These are phyloP conservation scores for Syngnathus rostellatus DNA, from an alignment of 2,797 vertebrate species.

Conservation along the genomic window DNA sequence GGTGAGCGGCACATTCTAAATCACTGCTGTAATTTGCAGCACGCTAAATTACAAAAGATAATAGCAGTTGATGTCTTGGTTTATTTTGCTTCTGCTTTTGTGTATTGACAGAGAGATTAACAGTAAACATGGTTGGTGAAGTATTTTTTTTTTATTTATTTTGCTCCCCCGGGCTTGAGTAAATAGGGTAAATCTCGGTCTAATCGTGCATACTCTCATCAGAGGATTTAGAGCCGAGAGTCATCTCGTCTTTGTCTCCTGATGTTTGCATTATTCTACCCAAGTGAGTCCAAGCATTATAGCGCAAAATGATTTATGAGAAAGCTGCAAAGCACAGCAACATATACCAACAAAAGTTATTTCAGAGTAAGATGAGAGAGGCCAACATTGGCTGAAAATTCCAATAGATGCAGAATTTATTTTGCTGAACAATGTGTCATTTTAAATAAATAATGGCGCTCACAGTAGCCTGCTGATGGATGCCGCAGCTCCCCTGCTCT, in stretches of 20 bases:
- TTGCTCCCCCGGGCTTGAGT: slow-evolving; percentile 39
- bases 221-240: slow-evolving; percentile 11
- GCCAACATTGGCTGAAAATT: neutral
- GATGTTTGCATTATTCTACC: slow-evolving; percentile 11
- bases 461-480: slow-evolving; percentile 3
- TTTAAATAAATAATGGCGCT: neutral
- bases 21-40: neutral
- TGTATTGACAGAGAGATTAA: slow-evolving; percentile 45
- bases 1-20: neutral
- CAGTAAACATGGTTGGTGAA: slow-evolving; percentile 49
- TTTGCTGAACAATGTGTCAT: slow-evolving; percentile 3
- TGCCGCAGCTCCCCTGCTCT: neutral
- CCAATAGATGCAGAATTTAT: neutral
- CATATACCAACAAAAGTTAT: neutral
- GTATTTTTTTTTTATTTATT: slow-evolving; percentile 12
- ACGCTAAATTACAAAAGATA: slow-evolving; percentile 26
- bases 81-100: slow-evolving; percentile 32
- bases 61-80: slow-evolving; percentile 30
- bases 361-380: neutral
- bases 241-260: slow-evolving; percentile 21
- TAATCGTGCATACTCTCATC: slow-evolving; percentile 23
- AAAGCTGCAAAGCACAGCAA: neutral
- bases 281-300: slow-evolving; percentile 14
- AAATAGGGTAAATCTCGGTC: slow-evolving; percentile 7
- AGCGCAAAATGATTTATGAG: neutral